Conservation (phyloP, 2,888 invertebrate genomes). For the Drosophila tanythrix region DNA sequence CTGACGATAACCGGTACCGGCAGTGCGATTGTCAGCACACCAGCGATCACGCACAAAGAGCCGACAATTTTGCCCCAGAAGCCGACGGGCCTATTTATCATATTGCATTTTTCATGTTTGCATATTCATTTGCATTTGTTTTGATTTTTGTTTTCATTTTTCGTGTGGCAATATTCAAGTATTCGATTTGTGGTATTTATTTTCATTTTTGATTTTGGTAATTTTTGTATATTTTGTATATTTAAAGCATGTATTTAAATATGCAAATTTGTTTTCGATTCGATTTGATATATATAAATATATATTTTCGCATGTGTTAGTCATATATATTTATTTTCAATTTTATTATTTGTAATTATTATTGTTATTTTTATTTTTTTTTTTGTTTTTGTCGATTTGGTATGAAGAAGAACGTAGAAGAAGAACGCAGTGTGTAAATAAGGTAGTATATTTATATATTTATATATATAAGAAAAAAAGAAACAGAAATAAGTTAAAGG, state of each 20-base stretch:
- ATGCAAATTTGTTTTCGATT: constrained; percentile 69
- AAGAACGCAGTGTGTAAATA: constrained; percentile 77
- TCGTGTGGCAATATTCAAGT: constrained; percentile 69
- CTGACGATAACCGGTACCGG: constrained; percentile 99
- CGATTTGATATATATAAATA: constrained; percentile 47
- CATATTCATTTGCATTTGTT: constrained; percentile 46
- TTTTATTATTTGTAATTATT: constrained; percentile 26
- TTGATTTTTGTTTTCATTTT: constrained; percentile 48
- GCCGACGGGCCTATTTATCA: constrained; percentile 93
- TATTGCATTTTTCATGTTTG: constrained; percentile 29
- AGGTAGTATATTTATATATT: constrained; percentile 61
- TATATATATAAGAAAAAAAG: constrained; percentile 55
- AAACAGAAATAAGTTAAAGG: constrained; percentile 64
- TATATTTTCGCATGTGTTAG: constrained; percentile 35
- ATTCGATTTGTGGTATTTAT: constrained; percentile 53
- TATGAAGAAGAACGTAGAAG: constrained; percentile 78
- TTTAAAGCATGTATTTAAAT: constrained; percentile 63
- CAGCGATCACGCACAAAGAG: constrained; percentile 99
- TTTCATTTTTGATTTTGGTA: constrained; percentile 15
- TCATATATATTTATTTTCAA: constrained; percentile 23
- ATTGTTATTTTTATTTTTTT: constrained; percentile 31
- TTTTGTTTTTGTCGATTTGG: constrained; percentile 66
- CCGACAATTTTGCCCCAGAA: constrained; percentile 99
- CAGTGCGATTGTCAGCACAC: constrained; percentile 99
- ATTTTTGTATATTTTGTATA: constrained; percentile 55